Evolutionary conservation across 2,888 invertebrate genomes (phyloP), one percentile per base, ranked within the genome.

Genomic region (Drosophila vallismaia): DNA sequence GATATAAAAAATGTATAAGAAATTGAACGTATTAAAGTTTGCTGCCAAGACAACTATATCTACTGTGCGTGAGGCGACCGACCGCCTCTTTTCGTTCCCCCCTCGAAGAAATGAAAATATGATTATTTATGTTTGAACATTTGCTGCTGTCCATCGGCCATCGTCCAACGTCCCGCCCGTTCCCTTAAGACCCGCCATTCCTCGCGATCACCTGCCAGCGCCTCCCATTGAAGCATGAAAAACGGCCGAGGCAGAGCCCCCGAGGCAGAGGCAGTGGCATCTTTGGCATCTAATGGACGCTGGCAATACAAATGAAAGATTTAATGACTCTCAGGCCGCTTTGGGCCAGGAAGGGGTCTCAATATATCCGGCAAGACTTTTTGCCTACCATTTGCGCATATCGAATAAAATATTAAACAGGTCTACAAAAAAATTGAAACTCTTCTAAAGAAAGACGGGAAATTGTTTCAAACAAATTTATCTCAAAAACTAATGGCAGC

Each of bases 281-380:
- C 69, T 74, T 85, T 85, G 79, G 83, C 83, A 55, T 77, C 79
- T 76, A 83, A 83, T 86, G 83, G 77, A 70, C 85, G 77, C 79
- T 86, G 86, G 84, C 84, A 77, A 77, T 70, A 79, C 85, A 82
- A 84, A 84, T 84, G 86, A 84, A 84, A 84, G 86, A 86, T 84
- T 86, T 83, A 83, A 83, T 83, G 86, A 86, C 82, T 82, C 78
- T 82, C 70, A 56, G 74, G 70, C 76, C 55, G 64, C 62, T 77
- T 57, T 57, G 66, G 75, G 67, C 76, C 29, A 42, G 14, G 56
- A 67, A 3, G 19, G 42, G 69, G 72, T 72, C 68, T 76, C 80
- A 55, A 86, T 86, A 71, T 62, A 78, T 85, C 78, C 78, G 71
- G 71, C 76, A 45, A 56, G 71, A 77, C 40, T 80, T 77, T 83